phyloP scores from a whole-genome alignment of 2,797 vertebrate genomes.

The Natrix natrix region DNA sequence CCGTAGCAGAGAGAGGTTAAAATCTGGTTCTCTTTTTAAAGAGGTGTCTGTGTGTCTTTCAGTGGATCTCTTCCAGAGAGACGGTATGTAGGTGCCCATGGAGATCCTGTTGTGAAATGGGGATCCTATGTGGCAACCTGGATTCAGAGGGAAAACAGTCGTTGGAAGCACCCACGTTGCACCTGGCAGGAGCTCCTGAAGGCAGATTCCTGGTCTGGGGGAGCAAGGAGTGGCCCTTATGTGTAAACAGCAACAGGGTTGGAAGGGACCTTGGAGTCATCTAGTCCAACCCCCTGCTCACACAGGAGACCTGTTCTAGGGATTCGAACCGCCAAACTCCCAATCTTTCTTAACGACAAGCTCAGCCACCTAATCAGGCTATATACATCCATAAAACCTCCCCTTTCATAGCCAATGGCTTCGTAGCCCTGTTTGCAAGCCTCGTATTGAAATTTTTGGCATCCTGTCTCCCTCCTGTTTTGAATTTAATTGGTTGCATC shows the following conservation, averaged over 20 bases:
- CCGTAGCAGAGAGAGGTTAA: no score
- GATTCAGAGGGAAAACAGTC: background rate
- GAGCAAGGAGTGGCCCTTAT: rapidly evolving
- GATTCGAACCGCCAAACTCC: no score
- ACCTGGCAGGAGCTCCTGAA: background rate
- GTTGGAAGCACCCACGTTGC: background rate
- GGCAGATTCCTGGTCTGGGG: background rate
- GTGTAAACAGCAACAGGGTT: no score
- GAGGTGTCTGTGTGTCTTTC: background rate
- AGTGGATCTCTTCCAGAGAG: background rate
- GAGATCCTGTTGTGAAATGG: background rate
- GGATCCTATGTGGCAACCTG: background rate
- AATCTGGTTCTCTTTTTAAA: background rate
- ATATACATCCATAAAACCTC: background rate
- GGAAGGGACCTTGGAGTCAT: no score
- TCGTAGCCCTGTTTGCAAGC: background rate
- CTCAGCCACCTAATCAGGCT: no score
- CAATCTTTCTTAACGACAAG: no score
- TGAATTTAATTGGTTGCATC: background rate
- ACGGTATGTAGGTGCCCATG: background rate
- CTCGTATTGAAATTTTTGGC: background rate
- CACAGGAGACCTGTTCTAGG: no score
- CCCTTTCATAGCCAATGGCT: background rate
- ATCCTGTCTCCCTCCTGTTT: background rate
- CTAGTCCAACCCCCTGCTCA: no score